Evolutionary conservation across 37 sponge, comb jelly and placozoan species (phyloP).

Genomic region (Diacarnus erythraeanus): DNA sequence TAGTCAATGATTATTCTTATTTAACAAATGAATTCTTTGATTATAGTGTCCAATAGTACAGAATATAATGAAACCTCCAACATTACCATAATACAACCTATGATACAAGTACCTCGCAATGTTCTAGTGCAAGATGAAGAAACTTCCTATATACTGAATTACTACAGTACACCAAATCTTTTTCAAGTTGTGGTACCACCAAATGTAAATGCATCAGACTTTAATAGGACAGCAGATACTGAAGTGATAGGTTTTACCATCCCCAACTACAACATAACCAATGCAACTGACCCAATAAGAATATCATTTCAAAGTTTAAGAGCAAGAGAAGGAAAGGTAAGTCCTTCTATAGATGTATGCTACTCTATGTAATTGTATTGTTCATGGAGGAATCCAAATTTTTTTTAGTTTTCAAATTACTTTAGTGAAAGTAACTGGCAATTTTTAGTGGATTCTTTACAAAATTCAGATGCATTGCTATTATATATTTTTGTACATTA

Average conservation of each 20-base stretch:
- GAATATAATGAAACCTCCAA: background rate
- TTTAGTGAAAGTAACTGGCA: too few species aligned
- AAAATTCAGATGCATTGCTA: background rate
- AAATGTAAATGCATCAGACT: background rate
- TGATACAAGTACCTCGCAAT: background rate
- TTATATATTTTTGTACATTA: slow-evolving; percentile 1
- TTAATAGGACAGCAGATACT: background rate
- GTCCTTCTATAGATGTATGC: slow-evolving; percentile 2
- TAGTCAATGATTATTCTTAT: too few species aligned
- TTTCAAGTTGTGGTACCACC: slow-evolving; percentile 9
- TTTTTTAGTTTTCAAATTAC: too few species aligned
- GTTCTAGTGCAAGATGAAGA: slow-evolving; percentile 13
- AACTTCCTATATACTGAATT: background rate
- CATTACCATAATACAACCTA: background rate
- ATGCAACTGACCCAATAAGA: slow-evolving; percentile 3
- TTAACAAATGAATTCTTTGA: background rate
- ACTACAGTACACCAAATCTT: background rate
- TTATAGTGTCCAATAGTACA: background rate
- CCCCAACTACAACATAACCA: background rate
- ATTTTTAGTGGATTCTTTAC: background rate
- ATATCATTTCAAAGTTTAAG: slow-evolving; percentile 21
- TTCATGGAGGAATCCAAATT: too few species aligned
- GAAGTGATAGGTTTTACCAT: slow-evolving; percentile 19
- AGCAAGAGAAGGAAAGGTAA: background rate
- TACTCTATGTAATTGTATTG: too few species aligned